Conservation (phyloP, 2,888 invertebrate genomes). For the Lydus trimaculatus region DNA sequence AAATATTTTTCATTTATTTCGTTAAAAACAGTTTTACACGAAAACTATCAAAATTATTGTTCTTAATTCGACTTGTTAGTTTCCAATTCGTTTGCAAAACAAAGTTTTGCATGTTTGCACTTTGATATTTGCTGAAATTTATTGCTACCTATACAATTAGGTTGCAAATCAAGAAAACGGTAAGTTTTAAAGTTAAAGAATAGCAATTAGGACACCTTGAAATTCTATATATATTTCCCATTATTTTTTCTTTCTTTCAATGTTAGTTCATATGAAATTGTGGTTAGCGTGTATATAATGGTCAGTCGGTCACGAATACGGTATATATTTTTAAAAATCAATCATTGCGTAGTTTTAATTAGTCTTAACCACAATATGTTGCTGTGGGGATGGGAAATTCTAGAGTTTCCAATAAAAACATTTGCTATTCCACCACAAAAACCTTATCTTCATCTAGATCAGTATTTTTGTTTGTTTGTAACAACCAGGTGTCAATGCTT, state of each 20-base stretch:
- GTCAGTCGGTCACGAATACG: conserved; percentile 28
- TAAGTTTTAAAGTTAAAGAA: neutral
- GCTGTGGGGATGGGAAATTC: too few relatives aligned
- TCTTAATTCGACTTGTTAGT: neutral
- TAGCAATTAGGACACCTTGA: neutral
- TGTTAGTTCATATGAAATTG: conserved; percentile 10
- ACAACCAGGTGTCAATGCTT: too few relatives aligned
- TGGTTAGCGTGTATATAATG: conserved; percentile 22
- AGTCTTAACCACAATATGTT: too few relatives aligned
- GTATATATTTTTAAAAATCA: conserved; percentile 18
- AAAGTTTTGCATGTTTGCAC: neutral
- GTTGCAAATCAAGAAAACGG: neutral
- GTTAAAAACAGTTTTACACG: neutral
- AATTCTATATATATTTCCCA: neutral
- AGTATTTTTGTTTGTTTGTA: too few relatives aligned
- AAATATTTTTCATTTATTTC: neutral
- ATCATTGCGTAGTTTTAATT: conserved; percentile 6
- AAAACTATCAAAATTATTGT: neutral
- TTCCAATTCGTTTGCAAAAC: neutral
- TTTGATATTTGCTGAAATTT: neutral
- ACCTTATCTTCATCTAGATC: too few relatives aligned
- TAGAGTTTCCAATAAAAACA: too few relatives aligned
- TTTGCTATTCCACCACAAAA: too few relatives aligned
- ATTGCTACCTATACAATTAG: neutral
- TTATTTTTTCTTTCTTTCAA: neutral